Percentiles rank a stretch among this genome's conserved stretches.
Conservation (phyloP, 2,797 vertebrate species). For the Cyclopterus lumpus region DNA sequence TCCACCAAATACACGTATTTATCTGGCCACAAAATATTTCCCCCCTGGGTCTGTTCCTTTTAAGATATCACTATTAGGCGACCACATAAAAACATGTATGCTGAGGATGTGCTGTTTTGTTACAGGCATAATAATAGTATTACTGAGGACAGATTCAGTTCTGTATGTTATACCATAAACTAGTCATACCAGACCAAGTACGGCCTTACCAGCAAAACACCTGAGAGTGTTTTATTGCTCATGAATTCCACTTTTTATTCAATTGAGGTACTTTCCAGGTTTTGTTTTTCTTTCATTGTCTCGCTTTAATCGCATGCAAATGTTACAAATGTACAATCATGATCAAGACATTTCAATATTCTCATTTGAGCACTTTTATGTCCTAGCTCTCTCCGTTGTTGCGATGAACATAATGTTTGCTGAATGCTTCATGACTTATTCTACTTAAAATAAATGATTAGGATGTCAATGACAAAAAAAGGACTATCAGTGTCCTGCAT, state of each 20-base stretch:
- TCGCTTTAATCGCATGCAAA: background rate
- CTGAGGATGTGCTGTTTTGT: too few species aligned
- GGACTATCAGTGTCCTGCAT: background rate
- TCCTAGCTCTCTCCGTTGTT: background rate
- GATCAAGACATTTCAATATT: background rate
- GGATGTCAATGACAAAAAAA: background rate
- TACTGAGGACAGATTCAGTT: background rate
- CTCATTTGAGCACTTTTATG: background rate
- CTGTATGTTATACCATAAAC: background rate
- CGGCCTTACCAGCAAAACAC: background rate
- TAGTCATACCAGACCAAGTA: background rate
- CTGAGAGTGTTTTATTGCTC: background rate
- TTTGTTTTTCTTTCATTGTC: background rate
- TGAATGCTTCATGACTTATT: background rate
- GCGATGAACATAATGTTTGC: background rate
- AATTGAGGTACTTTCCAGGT: background rate
- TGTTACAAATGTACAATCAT: background rate
- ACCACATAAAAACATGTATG: too few species aligned
- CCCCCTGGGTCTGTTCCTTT: too few species aligned
- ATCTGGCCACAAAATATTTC: too few species aligned
- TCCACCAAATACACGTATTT: too few species aligned
- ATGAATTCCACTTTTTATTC: background rate
- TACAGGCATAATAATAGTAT: background rate
- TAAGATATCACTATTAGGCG: too few species aligned
- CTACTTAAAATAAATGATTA: background rate